phyloP scores from a whole-genome alignment of 30 jellyfish, hydroid and myxozoan species.

The Hydractinia symbiolongicarpus region DNA sequence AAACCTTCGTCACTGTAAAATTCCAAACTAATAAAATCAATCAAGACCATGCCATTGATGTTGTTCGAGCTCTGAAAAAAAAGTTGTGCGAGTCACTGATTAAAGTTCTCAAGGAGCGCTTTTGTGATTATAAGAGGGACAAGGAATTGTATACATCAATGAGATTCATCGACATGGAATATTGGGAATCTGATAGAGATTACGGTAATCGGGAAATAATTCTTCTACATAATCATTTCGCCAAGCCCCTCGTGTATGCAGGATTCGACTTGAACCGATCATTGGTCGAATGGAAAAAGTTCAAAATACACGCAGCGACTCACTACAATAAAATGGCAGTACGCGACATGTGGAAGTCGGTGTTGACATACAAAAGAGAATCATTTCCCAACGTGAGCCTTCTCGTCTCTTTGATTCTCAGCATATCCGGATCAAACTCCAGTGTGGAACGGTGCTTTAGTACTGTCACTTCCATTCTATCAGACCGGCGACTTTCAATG shows the following conservation, averaged over 20 bases:
- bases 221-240: constrained; percentile 26
- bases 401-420: constrained; percentile 2
- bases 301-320: constrained; percentile 20
- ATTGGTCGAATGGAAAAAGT: constrained; percentile 36
- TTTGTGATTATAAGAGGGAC: constrained; percentile 25
- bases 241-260: constrained; percentile 25
- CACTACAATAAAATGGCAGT: constrained; percentile 9
- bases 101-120: background rate
- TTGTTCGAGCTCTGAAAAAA: background rate
- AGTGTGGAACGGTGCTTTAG: constrained; percentile 56
- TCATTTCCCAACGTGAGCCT: constrained; percentile 10
- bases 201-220: constrained; percentile 27
- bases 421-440: constrained; percentile 16
- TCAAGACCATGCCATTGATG: background rate
- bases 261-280: constrained; percentile 14
- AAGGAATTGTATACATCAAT: constrained; percentile 9
- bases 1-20: constrained; percentile 19
- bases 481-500: constrained; percentile 35
- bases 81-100: constrained; percentile 15
- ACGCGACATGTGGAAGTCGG: constrained; percentile 13
- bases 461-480: constrained; percentile 32
- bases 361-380: background rate
- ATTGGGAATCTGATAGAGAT: constrained; percentile 22
- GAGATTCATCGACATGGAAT: constrained; percentile 30
- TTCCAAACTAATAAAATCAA: constrained; percentile 12